Percentiles rank a stretch among this genome's conserved stretches.
Evolutionary conservation across 2,113 vertebrate species (phyloP).

Genomic region (Melanocharis versteri): DNA sequence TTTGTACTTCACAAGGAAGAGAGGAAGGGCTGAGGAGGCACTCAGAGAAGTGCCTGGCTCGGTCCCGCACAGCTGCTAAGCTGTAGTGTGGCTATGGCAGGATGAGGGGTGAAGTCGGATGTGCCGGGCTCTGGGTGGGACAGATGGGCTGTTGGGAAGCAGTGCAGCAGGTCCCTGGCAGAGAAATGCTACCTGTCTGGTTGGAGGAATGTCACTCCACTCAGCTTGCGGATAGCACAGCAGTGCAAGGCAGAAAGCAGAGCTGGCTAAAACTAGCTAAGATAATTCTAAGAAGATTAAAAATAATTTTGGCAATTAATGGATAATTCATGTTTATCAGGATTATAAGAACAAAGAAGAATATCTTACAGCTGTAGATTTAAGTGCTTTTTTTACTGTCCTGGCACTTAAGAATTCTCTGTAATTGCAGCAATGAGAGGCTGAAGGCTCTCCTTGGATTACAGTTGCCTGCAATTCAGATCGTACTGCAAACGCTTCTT

Average conservation of each 20-base stretch:
- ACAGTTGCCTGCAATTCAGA: neutral
- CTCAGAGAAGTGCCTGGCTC: neutral
- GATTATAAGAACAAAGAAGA: neutral
- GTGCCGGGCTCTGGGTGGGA: rapidly evolving
- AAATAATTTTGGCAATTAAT: conserved; percentile 23
- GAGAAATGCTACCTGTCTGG: rapidly evolving
- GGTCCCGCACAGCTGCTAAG: neutral
- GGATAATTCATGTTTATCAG: neutral
- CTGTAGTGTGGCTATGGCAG: rapidly evolving
- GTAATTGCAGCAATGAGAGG: neutral
- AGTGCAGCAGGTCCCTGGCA: neutral
- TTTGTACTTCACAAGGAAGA: neutral
- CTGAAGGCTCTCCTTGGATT: neutral
- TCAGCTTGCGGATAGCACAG: neutral
- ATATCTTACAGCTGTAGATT: neutral
- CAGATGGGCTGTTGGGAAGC: neutral
- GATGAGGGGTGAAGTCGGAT: neutral
- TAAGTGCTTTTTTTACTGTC: neutral
- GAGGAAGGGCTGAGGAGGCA: neutral
- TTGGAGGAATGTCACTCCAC: neutral
- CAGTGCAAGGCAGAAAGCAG: neutral
- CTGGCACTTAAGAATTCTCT: neutral
- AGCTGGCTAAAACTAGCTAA: neutral
- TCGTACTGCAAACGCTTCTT: neutral
- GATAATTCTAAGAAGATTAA: conserved; percentile 7